phyloP scores from a whole-genome alignment of 2,888 invertebrate genomes.

The Tenthredo mesomela region DNA sequence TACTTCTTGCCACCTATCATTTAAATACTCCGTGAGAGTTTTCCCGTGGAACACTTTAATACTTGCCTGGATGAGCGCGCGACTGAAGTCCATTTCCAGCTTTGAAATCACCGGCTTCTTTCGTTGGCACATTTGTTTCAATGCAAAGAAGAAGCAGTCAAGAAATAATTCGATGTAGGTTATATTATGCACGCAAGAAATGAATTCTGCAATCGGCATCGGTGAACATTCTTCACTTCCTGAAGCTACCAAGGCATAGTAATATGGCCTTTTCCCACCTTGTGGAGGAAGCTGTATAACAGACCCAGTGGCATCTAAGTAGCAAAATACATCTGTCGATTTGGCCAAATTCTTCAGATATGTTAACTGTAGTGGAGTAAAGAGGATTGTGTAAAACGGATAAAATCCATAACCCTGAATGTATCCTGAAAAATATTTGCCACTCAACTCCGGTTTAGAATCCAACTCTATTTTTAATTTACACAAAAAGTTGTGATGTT shows the following conservation, averaged over 20 bases:
- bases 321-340: constrained; percentile 26
- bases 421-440: constrained; percentile 30
- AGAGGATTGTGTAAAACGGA: constrained; percentile 49
- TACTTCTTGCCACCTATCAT: too few relatives aligned
- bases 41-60: constrained; percentile 32
- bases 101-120: not conserved
- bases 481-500: constrained; percentile 20
- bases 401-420: constrained; percentile 42
- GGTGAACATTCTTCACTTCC: constrained; percentile 34
- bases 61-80: constrained; percentile 26
- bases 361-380: constrained; percentile 33
- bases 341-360: constrained; percentile 40
- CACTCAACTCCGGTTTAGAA: not conserved
- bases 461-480: not conserved
- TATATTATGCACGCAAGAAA: constrained; percentile 15
- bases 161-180: constrained; percentile 27
- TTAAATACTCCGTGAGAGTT: not conserved
- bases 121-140: not conserved
- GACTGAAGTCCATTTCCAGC: constrained; percentile 39
- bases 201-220: constrained; percentile 27
- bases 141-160: not conserved
- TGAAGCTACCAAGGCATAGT: constrained; percentile 39
- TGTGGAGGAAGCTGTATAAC: not conserved
- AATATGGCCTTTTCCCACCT: constrained; percentile 10
- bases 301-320: constrained; percentile 43